These are phyloP conservation scores for Clarias platycephalus DNA, from an alignment of 2,797 vertebrate species.

Conservation along the genomic window DNA sequence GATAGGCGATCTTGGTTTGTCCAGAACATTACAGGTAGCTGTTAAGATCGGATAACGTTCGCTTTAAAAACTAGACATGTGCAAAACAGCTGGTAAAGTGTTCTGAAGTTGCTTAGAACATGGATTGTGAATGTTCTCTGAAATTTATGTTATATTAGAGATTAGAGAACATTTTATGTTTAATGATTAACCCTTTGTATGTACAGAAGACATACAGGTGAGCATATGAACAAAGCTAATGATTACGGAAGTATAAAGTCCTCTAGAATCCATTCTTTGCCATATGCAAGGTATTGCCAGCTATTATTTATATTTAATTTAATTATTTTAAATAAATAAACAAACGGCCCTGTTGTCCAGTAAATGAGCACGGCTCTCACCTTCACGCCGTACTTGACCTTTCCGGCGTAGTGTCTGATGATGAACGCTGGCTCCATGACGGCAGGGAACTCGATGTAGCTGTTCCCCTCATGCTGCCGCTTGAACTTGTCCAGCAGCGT, in stretches of 20 bases:
- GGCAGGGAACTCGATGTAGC: slow-evolving; percentile 95
- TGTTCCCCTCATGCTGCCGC: slow-evolving; percentile 90
- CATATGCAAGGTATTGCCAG: not conserved
- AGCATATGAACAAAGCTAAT: not conserved
- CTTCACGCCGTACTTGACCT: slow-evolving; percentile 98
- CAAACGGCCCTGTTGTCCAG: no score
- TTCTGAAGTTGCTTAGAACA: not conserved
- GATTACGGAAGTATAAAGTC: not conserved
- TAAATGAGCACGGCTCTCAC: slow-evolving; percentile 69
- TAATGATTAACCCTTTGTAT: not conserved
- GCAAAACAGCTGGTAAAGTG: not conserved
- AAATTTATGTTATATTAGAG: not conserved
- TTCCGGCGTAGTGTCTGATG: slow-evolving; percentile 95
- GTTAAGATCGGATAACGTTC: not conserved
- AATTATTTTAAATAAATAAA: no score
- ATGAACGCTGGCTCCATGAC: slow-evolving; percentile 99
- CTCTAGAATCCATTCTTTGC: not conserved
- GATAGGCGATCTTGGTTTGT: not conserved
- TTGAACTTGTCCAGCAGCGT: slow-evolving; percentile 97
- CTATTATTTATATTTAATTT: no score
- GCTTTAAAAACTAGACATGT: not conserved
- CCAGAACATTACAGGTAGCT: not conserved
- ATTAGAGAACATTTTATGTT: no score
- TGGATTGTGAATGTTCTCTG: not conserved
- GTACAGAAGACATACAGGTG: not conserved